phyloP scores from a whole-genome alignment of 1,140 invertebrate genomes.

The Drosophila parabipectinata region DNA sequence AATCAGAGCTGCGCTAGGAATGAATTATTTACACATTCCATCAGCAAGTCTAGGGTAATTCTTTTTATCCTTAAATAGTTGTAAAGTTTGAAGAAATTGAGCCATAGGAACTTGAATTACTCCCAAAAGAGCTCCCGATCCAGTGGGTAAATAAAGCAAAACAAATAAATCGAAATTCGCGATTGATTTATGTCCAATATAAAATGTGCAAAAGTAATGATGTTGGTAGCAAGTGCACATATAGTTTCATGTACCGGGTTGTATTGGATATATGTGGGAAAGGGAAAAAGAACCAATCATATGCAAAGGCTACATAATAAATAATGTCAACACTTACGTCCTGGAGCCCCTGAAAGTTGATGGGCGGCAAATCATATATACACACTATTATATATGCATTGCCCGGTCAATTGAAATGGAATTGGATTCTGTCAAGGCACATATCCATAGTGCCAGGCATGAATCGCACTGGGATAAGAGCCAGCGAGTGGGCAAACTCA shows the following conservation, averaged over 20 bases:
- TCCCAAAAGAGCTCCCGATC: neutral
- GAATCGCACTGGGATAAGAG: slow-evolving; percentile 20
- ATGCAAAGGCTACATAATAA: slow-evolving; percentile 65
- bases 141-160: slow-evolving; percentile 8
- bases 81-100: neutral
- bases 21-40: too few relatives aligned
- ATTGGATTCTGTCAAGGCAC: slow-evolving; percentile 76
- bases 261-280: slow-evolving; percentile 5
- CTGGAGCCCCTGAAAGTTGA: slow-evolving; percentile 32
- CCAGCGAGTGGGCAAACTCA: neutral
- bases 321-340: slow-evolving; percentile 77
- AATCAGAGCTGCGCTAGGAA: too few relatives aligned
- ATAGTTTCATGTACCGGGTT: slow-evolving; percentile 27
- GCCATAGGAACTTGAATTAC: neutral
- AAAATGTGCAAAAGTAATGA: slow-evolving; percentile 28
- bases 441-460: slow-evolving; percentile 49
- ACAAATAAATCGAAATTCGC: slow-evolving; percentile 19
- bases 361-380: slow-evolving; percentile 72
- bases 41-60: neutral
- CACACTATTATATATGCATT: slow-evolving; percentile 75
- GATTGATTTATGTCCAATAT: slow-evolving; percentile 16
- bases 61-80: neutral
- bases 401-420: slow-evolving; percentile 79
- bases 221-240: slow-evolving; percentile 4
- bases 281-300: slow-evolving; percentile 48